These are phyloP conservation scores for Pyrrhosoma nymphula DNA, from an alignment of 2,888 invertebrate genomes.

Conservation along the genomic window DNA sequence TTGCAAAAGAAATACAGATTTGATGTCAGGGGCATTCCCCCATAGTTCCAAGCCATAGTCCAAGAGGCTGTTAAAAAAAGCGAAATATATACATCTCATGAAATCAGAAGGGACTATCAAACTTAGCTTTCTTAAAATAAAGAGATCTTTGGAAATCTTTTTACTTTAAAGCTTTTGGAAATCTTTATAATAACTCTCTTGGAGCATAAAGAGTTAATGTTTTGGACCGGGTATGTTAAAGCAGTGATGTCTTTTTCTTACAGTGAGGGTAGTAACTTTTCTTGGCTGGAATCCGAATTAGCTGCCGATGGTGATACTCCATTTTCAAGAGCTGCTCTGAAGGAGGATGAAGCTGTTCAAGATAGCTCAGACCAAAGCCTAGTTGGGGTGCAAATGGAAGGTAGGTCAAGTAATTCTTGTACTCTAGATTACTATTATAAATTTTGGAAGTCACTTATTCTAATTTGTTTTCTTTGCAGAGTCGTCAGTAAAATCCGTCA, in stretches of 20 bases:
- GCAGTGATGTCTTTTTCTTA: background rate
- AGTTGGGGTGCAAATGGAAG: slow-evolving; percentile 27
- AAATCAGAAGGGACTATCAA: too few species aligned
- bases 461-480: background rate
- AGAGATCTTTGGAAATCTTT: too few species aligned
- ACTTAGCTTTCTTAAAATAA: too few species aligned
- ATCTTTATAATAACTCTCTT: too few species aligned
- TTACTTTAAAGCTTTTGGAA: too few species aligned
- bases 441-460: background rate
- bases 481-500: background rate
- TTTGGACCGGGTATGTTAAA: too few species aligned
- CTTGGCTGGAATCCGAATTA: slow-evolving; percentile 45
- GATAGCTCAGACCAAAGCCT: slow-evolving; percentile 1
- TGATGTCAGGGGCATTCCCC: too few species aligned
- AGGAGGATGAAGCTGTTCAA: slow-evolving; percentile 36
- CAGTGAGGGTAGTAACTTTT: slow-evolving; percentile 48
- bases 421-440: background rate
- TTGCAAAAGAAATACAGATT: too few species aligned
- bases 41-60: too few species aligned
- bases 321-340: background rate
- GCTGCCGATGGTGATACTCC: slow-evolving; percentile 34
- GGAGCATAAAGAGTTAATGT: too few species aligned
- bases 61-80: too few species aligned
- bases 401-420: background rate
- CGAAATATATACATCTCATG: too few species aligned